Percentiles rank a stretch among this genome's conserved stretches.
phyloP scores from a whole-genome alignment of 1,140 invertebrate genomes.

The Papilio xuthus region DNA sequence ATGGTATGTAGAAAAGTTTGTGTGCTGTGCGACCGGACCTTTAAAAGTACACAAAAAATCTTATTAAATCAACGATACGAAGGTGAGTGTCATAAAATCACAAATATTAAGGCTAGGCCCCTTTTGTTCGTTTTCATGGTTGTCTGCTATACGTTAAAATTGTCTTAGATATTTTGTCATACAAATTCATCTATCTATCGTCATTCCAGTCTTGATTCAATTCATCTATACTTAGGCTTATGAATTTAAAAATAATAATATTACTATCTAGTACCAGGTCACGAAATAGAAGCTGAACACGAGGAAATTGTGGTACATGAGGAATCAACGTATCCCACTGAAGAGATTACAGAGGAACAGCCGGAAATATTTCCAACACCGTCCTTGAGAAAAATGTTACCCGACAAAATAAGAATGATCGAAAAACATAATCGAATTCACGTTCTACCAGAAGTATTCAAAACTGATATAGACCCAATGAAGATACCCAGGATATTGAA shows the following conservation, averaged over 20 bases:
- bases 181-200: too few species aligned
- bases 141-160: too few species aligned
- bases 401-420: slow-evolving; percentile 58
- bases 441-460: slow-evolving; percentile 66
- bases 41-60: too few species aligned
- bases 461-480: slow-evolving; percentile 59
- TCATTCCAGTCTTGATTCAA: too few species aligned
- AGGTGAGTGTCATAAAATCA: too few species aligned
- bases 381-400: slow-evolving; percentile 58
- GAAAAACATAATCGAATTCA: slow-evolving; percentile 63
- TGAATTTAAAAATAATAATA: too few species aligned
- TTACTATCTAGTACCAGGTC: slow-evolving; percentile 32
- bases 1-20: slow-evolving; percentile 43
- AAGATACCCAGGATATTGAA: slow-evolving; percentile 61
- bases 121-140: too few species aligned
- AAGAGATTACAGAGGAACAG: slow-evolving; percentile 49
- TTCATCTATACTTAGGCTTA: not conserved
- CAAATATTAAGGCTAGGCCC: too few species aligned
- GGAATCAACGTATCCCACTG: slow-evolving; percentile 32
- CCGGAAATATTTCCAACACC: slow-evolving; percentile 63
- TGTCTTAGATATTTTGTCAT: too few species aligned
- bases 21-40: too few species aligned
- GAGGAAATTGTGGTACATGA: slow-evolving; percentile 43
- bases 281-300: slow-evolving; percentile 38
- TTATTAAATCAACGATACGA: too few species aligned